Percentiles rank a stretch among this genome's conserved stretches.
Evolutionary conservation across 2,888 invertebrate species (phyloP).

Genomic region (Drosophila demipolita): DNA sequence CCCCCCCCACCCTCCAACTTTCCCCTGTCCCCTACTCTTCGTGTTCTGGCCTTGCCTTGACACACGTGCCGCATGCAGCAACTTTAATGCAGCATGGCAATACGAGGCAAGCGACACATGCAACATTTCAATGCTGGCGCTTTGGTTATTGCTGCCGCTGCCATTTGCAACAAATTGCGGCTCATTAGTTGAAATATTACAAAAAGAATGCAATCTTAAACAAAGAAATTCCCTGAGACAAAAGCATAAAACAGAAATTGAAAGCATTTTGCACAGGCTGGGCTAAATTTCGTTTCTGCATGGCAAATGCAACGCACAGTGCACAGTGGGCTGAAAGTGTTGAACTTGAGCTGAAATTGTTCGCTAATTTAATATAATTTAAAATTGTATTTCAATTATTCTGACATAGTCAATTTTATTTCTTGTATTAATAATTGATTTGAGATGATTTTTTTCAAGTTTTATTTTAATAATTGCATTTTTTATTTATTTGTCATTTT

Average conservation of each 20-base stretch:
- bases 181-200: conserved; percentile 72
- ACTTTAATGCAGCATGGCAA: conserved; percentile 45
- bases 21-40: no score
- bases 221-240: conserved; percentile 39
- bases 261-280: conserved; percentile 30
- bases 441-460: no score
- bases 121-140: conserved; percentile 33
- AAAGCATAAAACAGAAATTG: conserved; percentile 66
- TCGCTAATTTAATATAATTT: not conserved
- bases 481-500: not conserved
- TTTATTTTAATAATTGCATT: not conserved
- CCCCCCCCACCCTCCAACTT: rapidly evolving
- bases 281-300: conserved; percentile 45
- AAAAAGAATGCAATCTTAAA: not conserved
- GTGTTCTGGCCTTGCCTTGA: not conserved
- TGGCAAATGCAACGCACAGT: conserved; percentile 39
- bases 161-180: conserved; percentile 76
- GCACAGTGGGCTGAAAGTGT: conserved; percentile 42
- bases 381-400: no score
- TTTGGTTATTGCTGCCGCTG: conserved; percentile 19
- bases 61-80: conserved; percentile 53
- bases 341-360: not conserved
- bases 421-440: not conserved
- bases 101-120: conserved; percentile 52
- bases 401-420: no score